phyloP scores from a whole-genome alignment of 2,797 vertebrate genomes.

The Cynodonichthys magdalenae region DNA sequence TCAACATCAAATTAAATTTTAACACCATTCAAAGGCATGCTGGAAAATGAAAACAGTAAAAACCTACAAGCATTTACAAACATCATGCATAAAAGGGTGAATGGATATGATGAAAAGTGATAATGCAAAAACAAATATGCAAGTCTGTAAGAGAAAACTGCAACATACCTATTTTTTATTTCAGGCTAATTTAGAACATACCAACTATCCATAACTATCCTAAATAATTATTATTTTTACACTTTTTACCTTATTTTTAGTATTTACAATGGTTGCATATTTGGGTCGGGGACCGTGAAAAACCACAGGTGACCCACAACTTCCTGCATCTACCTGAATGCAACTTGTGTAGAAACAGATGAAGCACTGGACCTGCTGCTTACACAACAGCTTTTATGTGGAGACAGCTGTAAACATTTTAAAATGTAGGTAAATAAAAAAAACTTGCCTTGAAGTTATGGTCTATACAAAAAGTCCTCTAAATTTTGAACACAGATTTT shows the following conservation, averaged over 20 bases:
- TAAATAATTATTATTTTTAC: background rate
- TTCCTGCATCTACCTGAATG: background rate
- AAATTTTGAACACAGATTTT: background rate
- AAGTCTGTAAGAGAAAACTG: background rate
- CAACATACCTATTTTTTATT: background rate
- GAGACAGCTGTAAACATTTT: background rate
- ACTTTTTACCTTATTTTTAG: background rate
- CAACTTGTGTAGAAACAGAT: background rate
- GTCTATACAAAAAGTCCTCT: background rate
- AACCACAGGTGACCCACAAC: background rate
- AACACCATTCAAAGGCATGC: constrained; percentile 28
- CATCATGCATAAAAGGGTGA: constrained; percentile 28
- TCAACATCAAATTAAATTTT: constrained; percentile 12
- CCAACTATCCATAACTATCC: background rate
- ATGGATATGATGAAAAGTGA: constrained; percentile 1
- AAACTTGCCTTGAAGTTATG: background rate
- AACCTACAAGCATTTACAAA: background rate
- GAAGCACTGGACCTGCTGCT: background rate
- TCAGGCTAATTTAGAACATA: background rate
- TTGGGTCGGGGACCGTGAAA: background rate
- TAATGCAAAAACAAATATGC: constrained; percentile 13
- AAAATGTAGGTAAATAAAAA: background rate
- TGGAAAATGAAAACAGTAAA: constrained; percentile 12
- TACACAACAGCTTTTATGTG: background rate
- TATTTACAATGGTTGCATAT: background rate